Evolutionary conservation across 2,797 vertebrate genomes (phyloP).

Genomic region (Alcedo atthis): DNA sequence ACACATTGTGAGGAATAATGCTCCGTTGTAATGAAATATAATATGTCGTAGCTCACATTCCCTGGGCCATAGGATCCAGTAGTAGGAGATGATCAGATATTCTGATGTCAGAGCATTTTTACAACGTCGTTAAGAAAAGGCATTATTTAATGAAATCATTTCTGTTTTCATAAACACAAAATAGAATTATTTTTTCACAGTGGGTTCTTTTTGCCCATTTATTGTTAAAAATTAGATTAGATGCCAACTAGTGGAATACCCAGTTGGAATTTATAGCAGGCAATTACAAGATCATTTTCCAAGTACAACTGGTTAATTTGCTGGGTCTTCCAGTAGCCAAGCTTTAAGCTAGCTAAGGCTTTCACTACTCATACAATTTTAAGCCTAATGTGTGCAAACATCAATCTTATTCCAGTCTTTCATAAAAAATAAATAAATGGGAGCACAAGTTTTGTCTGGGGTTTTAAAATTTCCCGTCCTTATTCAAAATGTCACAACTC

Average conservation of each 20-base stretch:
- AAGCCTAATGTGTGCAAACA: neutral
- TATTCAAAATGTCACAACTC: neutral
- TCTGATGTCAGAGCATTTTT: neutral
- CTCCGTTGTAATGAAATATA: neutral
- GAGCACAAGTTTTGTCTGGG: neutral
- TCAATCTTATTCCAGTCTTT: neutral
- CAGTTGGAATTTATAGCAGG: neutral
- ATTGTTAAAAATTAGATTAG: neutral
- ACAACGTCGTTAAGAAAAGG: neutral
- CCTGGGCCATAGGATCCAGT: neutral
- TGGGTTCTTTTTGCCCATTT: neutral
- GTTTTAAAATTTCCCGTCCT: neutral
- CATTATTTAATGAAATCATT: neutral
- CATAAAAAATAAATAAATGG: neutral
- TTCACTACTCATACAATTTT: neutral
- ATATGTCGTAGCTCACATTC: neutral
- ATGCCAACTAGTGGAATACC: neutral
- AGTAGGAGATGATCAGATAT: neutral
- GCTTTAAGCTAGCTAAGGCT: neutral
- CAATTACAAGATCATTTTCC: neutral
- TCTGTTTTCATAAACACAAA: neutral
- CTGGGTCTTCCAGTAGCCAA: neutral
- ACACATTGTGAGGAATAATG: neutral
- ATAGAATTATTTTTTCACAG: neutral
- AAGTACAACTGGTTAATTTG: neutral